These are phyloP conservation scores for Silurus lanzhouensis DNA, from an alignment of 2,797 vertebrate species.

Conservation along the genomic window DNA sequence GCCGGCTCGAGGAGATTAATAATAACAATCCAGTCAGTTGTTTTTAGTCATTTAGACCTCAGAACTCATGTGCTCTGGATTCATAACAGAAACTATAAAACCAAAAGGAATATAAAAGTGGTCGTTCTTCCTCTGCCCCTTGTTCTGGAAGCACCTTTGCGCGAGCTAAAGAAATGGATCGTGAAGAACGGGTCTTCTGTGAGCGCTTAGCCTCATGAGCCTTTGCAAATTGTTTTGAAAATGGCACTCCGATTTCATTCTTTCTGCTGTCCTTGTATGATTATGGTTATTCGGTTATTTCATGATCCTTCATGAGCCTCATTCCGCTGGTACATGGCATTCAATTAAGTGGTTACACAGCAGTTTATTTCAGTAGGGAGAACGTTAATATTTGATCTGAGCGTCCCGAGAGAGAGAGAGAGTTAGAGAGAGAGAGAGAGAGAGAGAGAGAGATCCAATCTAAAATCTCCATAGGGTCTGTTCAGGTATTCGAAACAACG, in stretches of 20 bases:
- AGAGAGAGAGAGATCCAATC: not conserved
- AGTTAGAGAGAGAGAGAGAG: not conserved
- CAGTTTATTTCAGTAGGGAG: conserved; percentile 15
- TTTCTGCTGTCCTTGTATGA: conserved; percentile 11
- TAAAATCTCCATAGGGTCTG: not conserved
- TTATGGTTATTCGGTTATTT: not conserved
- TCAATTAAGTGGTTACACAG: conserved; percentile 13
- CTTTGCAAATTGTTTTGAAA: conserved; percentile 21
- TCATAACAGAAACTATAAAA: conserved; percentile 62
- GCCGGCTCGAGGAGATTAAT: conserved; percentile 31
- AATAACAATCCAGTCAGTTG: conserved; percentile 8
- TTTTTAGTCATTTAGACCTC: not conserved
- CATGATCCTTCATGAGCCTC: conserved; percentile 8
- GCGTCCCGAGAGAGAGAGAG: not conserved
- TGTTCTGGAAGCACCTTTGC: not conserved
- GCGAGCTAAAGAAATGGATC: not conserved
- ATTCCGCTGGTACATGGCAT: not conserved
- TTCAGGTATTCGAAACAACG: conserved; percentile 39
- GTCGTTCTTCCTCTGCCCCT: not conserved
- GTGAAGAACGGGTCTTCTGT: not conserved
- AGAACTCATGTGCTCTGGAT: conserved; percentile 55
- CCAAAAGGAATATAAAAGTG: conserved; percentile 50
- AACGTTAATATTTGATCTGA: not conserved
- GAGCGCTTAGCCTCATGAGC: conserved; percentile 4
- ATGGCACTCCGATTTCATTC: conserved; percentile 1